Percentiles rank a stretch among this genome's conserved stretches.
These are phyloP conservation scores for Falco biarmicus DNA, from an alignment of 2,797 vertebrate species.

Conservation along the genomic window DNA sequence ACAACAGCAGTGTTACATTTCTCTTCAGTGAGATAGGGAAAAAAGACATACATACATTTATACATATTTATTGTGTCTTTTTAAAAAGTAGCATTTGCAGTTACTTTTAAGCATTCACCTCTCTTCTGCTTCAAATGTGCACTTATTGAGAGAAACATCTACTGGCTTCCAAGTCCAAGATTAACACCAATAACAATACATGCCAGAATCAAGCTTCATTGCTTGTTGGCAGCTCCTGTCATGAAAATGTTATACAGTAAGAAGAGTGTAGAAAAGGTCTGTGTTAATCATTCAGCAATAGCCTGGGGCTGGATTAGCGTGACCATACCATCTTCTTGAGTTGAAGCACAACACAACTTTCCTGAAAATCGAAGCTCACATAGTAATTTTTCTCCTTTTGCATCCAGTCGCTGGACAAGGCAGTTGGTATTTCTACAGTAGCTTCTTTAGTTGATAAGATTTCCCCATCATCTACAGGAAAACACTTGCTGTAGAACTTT, in stretches of 20 bases:
- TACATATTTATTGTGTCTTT: slow-evolving; percentile 61
- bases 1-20: not conserved
- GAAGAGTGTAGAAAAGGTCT: slow-evolving; percentile 53
- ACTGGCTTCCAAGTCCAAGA: slow-evolving; percentile 74
- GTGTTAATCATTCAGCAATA: slow-evolving; percentile 34
- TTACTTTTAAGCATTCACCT: slow-evolving; percentile 62
- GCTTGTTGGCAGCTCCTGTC: slow-evolving; percentile 64
- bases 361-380: slow-evolving; percentile 27
- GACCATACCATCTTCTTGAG: not conserved
- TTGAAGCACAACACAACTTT: slow-evolving; percentile 1
- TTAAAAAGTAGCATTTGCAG: slow-evolving; percentile 63
- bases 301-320: not conserved
- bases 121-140: slow-evolving; percentile 67
- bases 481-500: slow-evolving; percentile 60
- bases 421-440: slow-evolving; percentile 34
- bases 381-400: not conserved
- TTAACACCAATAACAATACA: slow-evolving; percentile 61
- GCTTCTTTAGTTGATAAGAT: slow-evolving; percentile 20
- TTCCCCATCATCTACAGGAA: not conserved
- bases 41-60: slow-evolving; percentile 66
- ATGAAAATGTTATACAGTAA: slow-evolving; percentile 51
- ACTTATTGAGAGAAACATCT: slow-evolving; percentile 62
- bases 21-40: slow-evolving; percentile 46
- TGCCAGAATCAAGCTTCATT: slow-evolving; percentile 60
- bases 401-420: slow-evolving; percentile 30